A percentile compares a stretch with the other conserved stretches of the same genome.
These are phyloP conservation scores for Ryuthela nishihirai DNA, from an alignment of 2,888 invertebrate species.

Conservation along the genomic window DNA sequence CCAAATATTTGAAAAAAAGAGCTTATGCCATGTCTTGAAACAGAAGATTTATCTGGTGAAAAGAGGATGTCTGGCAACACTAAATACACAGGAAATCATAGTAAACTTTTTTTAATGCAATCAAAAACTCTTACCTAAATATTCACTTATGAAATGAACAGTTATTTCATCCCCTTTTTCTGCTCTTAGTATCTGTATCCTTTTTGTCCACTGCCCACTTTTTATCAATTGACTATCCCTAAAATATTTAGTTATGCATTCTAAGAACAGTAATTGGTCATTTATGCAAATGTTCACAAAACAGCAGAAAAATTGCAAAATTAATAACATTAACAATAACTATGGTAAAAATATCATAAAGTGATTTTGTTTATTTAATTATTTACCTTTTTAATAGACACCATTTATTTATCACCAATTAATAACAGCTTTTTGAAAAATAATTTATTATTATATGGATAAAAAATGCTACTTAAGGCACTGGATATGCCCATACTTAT, in stretches of 20 bases:
- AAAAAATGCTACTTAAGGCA: no score
- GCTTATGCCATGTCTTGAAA: no score
- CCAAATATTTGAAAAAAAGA: no score
- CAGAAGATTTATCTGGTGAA: no score
- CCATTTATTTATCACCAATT: no score
- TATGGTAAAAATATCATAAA: neutral
- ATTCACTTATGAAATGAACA: slow-evolving; percentile 48
- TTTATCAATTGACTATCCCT: slow-evolving; percentile 10
- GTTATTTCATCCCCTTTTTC: slow-evolving; percentile 45
- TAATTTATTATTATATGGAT: no score
- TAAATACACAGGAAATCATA: no score
- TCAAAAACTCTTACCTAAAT: slow-evolving; percentile 50
- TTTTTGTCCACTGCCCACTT: slow-evolving; percentile 9
- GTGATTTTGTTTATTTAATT: slow-evolving; percentile 15
- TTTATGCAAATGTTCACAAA: neutral
- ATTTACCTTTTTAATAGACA: no score
- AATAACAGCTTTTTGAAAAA: no score
- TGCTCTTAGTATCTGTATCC: slow-evolving; percentile 6
- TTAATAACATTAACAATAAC: neutral
- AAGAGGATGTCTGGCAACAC: no score
- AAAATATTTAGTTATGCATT: neutral
- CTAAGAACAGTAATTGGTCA: neutral
- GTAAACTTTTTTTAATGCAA: no score
- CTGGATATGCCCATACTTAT: no score
- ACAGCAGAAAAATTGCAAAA: neutral